These are phyloP conservation scores for Pseudorasbora parva DNA, from an alignment of 2,113 vertebrate species.

Conservation along the genomic window DNA sequence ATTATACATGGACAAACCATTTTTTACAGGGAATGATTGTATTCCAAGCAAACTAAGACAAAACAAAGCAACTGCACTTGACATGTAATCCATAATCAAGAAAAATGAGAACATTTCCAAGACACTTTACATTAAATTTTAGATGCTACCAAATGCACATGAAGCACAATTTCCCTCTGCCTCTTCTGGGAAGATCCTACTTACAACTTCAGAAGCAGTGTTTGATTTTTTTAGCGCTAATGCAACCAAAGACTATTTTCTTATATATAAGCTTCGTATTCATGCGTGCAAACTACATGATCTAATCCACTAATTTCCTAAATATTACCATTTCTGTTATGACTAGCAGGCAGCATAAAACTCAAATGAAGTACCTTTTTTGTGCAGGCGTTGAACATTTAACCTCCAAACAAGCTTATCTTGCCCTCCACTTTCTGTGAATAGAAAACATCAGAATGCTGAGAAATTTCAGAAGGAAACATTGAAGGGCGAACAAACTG, in stretches of 20 bases:
- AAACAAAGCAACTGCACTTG: neutral
- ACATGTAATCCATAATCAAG: neutral
- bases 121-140: neutral
- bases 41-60: neutral
- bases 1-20: constrained; percentile 24
- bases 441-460: neutral
- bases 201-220: neutral
- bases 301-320: neutral
- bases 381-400: neutral
- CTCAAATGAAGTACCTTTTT: constrained; percentile 10
- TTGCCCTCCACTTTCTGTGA: neutral
- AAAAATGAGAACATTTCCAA: neutral
- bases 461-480: neutral
- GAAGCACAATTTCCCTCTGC: neutral
- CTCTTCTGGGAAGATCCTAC: neutral
- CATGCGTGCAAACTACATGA: neutral
- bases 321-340: neutral
- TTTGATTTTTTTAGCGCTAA: too few species aligned
- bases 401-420: neutral
- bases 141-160: neutral
- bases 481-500: neutral
- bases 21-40: constrained; percentile 23
- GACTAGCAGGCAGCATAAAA: neutral
- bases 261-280: neutral
- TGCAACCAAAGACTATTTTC: neutral